Conservation (phyloP, 2,797 vertebrate species). For the Pangasius djambal region DNA sequence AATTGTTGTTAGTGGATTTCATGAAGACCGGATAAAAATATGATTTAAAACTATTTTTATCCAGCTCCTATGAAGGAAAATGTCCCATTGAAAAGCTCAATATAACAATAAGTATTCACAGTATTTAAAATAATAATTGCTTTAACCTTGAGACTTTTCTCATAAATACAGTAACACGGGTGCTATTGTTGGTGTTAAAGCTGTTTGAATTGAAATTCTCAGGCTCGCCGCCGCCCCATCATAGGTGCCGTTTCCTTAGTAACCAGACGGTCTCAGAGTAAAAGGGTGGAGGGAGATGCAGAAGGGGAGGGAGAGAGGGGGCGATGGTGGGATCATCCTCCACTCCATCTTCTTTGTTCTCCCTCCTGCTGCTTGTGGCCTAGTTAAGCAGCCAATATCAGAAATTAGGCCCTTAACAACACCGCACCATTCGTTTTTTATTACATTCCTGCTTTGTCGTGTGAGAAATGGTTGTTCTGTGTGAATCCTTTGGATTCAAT, state of each 20-base stretch:
- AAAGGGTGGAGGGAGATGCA: constrained; percentile 51
- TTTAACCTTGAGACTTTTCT: background rate
- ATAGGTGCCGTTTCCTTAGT: constrained; percentile 63
- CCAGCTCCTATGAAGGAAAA: background rate
- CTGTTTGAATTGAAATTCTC: constrained; percentile 42
- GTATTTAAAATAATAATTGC: background rate
- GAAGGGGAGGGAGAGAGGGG: constrained; percentile 40
- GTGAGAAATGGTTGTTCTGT: background rate
- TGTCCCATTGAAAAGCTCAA: background rate
- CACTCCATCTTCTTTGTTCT: constrained; percentile 65
- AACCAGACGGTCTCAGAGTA: constrained; percentile 64
- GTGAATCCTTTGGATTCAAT: background rate
- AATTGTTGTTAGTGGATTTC: too few species aligned
- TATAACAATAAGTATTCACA: background rate
- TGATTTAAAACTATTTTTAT: background rate
- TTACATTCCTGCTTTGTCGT: background rate
- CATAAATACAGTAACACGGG: background rate
- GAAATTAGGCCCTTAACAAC: constrained; percentile 25
- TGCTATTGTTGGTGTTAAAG: constrained; percentile 26
- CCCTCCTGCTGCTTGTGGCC: constrained; percentile 55
- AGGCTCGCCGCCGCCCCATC: constrained; percentile 40
- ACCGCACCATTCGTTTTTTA: constrained; percentile 5
- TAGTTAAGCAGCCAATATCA: constrained; percentile 48
- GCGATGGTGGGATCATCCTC: constrained; percentile 40
- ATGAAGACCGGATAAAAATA: background rate